Conservation (phyloP, 2,113 vertebrate genomes). For the Electrona antarctica region DNA sequence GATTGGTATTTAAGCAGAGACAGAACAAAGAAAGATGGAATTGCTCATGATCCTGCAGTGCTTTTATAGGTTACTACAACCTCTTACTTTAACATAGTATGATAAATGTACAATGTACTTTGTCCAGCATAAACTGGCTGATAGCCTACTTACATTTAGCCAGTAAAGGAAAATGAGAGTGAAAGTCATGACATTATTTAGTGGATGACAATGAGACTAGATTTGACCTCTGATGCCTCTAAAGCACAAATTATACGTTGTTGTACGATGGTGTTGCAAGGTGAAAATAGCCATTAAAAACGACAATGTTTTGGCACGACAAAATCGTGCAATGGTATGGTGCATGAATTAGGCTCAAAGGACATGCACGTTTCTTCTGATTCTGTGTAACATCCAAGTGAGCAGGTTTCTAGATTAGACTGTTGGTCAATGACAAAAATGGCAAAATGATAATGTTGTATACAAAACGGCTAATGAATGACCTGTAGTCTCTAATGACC, state of each 20-base stretch:
- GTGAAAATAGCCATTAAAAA: slow-evolving; percentile 11
- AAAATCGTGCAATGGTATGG: too few relatives aligned
- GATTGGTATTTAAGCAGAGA: slow-evolving; percentile 1
- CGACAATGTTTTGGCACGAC: too few relatives aligned
- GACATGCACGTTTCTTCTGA: too few relatives aligned
- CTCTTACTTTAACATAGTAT: background rate
- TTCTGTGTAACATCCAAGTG: too few relatives aligned
- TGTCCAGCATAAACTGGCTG: background rate
- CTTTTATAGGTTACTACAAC: background rate
- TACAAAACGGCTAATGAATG: slow-evolving; percentile 10
- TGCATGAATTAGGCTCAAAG: too few relatives aligned
- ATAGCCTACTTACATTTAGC: background rate
- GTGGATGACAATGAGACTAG: slow-evolving; percentile 20
- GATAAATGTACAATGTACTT: background rate
- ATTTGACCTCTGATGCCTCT: too few relatives aligned
- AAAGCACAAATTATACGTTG: too few relatives aligned
- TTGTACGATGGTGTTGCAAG: background rate
- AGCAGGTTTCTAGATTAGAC: too few relatives aligned
- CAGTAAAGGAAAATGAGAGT: background rate
- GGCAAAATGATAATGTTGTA: background rate
- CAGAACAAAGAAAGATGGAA: background rate
- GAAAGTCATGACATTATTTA: slow-evolving; percentile 14
- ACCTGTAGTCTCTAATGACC: slow-evolving; percentile 36
- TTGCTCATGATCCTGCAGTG: slow-evolving; percentile 3
- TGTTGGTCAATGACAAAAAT: too few relatives aligned